These are phyloP conservation scores for Labeo catla DNA, from an alignment of 2,113 vertebrate species.

Conservation along the genomic window DNA sequence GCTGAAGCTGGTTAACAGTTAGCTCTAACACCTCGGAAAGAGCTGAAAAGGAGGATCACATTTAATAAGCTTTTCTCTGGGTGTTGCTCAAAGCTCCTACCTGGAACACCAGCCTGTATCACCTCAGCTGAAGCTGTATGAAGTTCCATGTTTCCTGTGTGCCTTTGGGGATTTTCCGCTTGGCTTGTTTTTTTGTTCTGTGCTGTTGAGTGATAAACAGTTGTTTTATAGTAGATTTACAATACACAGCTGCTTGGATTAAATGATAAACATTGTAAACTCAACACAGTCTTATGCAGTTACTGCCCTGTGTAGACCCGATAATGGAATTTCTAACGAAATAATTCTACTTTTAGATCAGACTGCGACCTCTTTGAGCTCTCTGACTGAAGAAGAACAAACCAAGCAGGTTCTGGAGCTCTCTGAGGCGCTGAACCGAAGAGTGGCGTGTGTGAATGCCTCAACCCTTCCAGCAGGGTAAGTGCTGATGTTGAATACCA, in stretches of 20 bases:
- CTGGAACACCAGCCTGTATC: neutral
- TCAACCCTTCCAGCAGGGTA: constrained; percentile 73
- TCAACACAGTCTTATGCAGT: neutral
- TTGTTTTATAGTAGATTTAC: neutral
- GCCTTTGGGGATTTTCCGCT: neutral
- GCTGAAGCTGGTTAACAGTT: constrained; percentile 33
- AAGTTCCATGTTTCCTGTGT: neutral
- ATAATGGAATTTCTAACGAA: neutral
- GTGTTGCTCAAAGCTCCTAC: neutral
- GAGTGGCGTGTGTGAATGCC: constrained; percentile 69
- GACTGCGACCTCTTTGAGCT: constrained; percentile 79
- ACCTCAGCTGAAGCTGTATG: neutral
- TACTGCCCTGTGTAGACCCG: neutral
- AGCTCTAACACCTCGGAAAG: constrained; percentile 20
- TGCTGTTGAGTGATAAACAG: constrained; percentile 8
- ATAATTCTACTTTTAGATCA: constrained; percentile 74
- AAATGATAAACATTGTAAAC: neutral
- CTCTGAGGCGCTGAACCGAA: constrained; percentile 72
- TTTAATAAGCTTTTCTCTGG: constrained; percentile 29
- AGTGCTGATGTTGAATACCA: neutral
- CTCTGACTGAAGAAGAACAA: constrained; percentile 80
- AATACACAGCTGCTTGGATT: neutral
- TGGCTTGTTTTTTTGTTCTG: neutral
- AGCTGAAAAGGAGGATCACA: constrained; percentile 31
- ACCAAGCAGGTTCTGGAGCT: constrained; percentile 74